Evolutionary conservation across 2,888 invertebrate genomes (phyloP).

Genomic region (Gymnosoma rotundatum): DNA sequence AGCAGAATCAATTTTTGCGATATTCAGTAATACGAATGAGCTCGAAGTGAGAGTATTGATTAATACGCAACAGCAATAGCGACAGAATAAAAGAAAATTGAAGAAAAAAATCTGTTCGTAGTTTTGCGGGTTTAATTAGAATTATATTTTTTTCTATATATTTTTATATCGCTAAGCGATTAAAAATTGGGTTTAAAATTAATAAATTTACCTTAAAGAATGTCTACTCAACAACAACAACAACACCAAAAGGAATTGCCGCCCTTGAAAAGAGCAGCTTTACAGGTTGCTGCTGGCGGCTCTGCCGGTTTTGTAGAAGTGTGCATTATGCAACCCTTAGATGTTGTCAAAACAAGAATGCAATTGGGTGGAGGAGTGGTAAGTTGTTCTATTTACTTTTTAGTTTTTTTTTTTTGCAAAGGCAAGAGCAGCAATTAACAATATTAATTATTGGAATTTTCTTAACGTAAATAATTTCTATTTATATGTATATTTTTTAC

Average conservation of each 20-base stretch:
- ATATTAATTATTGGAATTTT: too few relatives aligned
- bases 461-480: too few relatives aligned
- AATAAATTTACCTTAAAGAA: conserved; percentile 18
- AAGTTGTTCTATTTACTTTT: conserved; percentile 64
- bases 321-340: conserved; percentile 97
- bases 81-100: conserved; percentile 18
- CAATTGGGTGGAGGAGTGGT: conserved; percentile 84
- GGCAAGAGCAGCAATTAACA: too few relatives aligned
- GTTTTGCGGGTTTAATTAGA: conserved; percentile 40
- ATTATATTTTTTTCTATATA: not conserved
- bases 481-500: too few relatives aligned
- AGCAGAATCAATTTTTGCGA: conserved; percentile 38
- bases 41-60: conserved; percentile 52
- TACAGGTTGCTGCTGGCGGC: conserved; percentile 87
- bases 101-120: not conserved
- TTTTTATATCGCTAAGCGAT: not conserved
- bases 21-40: conserved; percentile 56
- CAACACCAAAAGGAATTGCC: conserved; percentile 74
- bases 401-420: not conserved
- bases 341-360: conserved; percentile 95
- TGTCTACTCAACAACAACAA: conserved; percentile 41
- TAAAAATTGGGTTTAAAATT: not conserved
- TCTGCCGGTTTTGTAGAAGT: conserved; percentile 97
- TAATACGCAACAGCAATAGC: conserved; percentile 23
- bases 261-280: conserved; percentile 76